Evolutionary conservation across 2,888 invertebrate genomes (phyloP).

Genomic region (Heteromyza rotundicornis): DNA sequence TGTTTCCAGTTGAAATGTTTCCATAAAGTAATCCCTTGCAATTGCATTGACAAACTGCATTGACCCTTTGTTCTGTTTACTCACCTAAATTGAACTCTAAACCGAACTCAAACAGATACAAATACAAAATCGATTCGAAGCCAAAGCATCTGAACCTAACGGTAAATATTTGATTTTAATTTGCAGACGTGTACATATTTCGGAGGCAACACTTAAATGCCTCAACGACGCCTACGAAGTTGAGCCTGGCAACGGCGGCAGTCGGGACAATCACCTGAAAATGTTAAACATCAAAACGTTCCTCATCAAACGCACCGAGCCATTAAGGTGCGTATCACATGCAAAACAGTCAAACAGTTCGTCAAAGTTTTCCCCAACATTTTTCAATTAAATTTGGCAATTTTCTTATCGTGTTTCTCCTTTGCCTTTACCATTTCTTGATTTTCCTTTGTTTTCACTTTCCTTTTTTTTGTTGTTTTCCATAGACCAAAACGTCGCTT

Average conservation of each 20-base stretch:
- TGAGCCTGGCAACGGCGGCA: slow-evolving; percentile 88
- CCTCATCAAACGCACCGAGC: slow-evolving; percentile 83
- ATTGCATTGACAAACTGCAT: too few species aligned
- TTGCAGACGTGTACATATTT: slow-evolving; percentile 91
- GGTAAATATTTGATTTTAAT: slow-evolving; percentile 51
- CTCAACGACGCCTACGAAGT: slow-evolving; percentile 90
- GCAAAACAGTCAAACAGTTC: too few species aligned
- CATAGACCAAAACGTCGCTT: slow-evolving; percentile 57
- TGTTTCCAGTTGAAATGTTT: too few species aligned
- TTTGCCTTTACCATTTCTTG: too few species aligned
- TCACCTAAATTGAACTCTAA: too few species aligned
- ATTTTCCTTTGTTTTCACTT: too few species aligned
- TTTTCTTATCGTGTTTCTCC: too few species aligned
- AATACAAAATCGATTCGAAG: background rate
- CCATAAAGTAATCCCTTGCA: too few species aligned
- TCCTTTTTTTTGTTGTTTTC: background rate
- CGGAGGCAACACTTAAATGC: slow-evolving; percentile 84
- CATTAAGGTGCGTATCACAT: slow-evolving; percentile 66
- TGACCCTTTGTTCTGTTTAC: too few species aligned
- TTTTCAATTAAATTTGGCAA: too few species aligned
- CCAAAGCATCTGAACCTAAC: slow-evolving; percentile 27
- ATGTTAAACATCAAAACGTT: slow-evolving; percentile 88
- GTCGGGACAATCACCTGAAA: slow-evolving; percentile 81
- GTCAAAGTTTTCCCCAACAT: too few species aligned
- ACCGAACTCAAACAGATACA: too few species aligned